Conservation (phyloP, 2,888 invertebrate genomes). For the Eustalomyia histrio region DNA sequence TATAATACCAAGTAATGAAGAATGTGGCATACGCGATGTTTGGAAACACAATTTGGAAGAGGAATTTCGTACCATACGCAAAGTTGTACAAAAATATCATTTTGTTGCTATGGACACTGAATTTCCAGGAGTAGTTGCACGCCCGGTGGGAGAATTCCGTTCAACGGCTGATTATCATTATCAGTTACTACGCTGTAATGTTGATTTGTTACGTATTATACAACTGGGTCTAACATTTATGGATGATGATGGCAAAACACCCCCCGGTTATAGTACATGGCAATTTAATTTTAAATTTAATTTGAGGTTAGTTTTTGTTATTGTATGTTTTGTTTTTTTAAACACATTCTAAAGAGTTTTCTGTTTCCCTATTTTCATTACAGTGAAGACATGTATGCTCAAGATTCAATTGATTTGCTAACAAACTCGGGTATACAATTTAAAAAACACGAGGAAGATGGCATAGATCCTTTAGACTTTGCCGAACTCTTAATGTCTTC, state of each 20-base stretch:
- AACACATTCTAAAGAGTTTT: background rate
- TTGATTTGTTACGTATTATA: constrained; percentile 97
- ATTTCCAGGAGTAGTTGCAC: constrained; percentile 97
- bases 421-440: constrained; percentile 98
- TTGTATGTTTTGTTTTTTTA: background rate
- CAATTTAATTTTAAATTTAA: constrained; percentile 99
- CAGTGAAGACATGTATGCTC: constrained; percentile 99
- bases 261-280: constrained; percentile 96
- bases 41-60: constrained; percentile 98
- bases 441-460: constrained; percentile 98
- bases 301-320: constrained; percentile 87
- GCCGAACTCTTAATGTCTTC: constrained; percentile 99
- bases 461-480: constrained; percentile 97
- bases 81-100: constrained; percentile 91
- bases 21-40: constrained; percentile 97
- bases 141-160: constrained; percentile 97
- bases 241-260: constrained; percentile 97
- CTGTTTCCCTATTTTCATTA: constrained; percentile 73
- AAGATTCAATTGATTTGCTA: constrained; percentile 98
- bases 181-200: constrained; percentile 96
- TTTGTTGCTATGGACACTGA: constrained; percentile 98
- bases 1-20: constrained; percentile 85
- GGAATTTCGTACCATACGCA: constrained; percentile 96
- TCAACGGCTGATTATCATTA: constrained; percentile 96
- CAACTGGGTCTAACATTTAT: constrained; percentile 98